Base-by-base conservation (phyloP, 1,140 invertebrate species). In the Paralvinella palmiformis region DNA sequence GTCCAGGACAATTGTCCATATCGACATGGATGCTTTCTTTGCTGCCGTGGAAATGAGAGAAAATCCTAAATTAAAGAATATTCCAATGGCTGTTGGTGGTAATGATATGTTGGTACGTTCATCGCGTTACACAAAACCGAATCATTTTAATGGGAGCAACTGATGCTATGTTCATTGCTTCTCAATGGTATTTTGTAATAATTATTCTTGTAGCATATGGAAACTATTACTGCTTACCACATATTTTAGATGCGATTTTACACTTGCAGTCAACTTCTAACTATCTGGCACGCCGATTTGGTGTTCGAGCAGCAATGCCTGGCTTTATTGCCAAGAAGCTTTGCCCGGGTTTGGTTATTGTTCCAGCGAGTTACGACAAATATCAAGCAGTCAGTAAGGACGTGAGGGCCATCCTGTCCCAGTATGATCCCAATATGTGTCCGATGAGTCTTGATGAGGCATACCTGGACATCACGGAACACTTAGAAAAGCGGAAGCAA, bases 1-100 rank as follows among this genome's bases (percentile, higher is more conserved):
- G 7, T 77, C 67, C 61, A 76, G 76, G n/a, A 81, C 78, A 13
- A 84, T 86, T 68, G 84, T 88, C 7, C 86, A 88, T 68, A 78
- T 88, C 53, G 87, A 88, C 72, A 86, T 88, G 85, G 87, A 88
- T 76, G 84, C 84, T 13, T 88, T 86, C 72, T 88, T 83, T 76
- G 87, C 85, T 59, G 83, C 85, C 35, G 87, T 88, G 2, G 87
- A 89, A 74, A 87, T 87, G 79, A 73, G 82, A 65, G 85, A 88
- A 64, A 74, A 85, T 70, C 86, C 86, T 5, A 56, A 63, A 22
- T 74, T 89, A 10, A 74, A 77, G 64, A 73, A 83, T 62, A 81
- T 84, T 68, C 88, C 87, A 22, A 86, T 89, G 81, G 87, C 88
- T 57, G 88, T 88, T 59, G 87, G 87, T 15, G 72, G 81, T 29